Percentiles rank a stretch among this genome's conserved stretches.
Evolutionary conservation across 2,888 invertebrate species (phyloP).

Genomic region (Mystacides longicornis): DNA sequence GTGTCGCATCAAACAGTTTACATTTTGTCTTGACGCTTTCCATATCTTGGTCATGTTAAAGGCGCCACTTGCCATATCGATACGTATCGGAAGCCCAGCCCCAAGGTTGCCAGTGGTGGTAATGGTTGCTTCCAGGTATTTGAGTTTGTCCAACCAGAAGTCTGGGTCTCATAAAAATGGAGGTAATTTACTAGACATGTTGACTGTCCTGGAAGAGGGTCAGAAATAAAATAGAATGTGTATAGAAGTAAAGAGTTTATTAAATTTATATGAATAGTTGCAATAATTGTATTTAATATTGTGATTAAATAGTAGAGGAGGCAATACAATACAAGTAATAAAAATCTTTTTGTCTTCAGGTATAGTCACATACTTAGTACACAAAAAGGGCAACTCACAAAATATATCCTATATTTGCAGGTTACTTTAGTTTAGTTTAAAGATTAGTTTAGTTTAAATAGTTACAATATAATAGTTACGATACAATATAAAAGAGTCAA

Average conservation of each 20-base stretch:
- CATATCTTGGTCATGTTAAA: no score
- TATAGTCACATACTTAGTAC: neutral
- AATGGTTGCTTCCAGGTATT: no score
- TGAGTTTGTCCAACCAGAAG: no score
- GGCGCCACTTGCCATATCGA: no score
- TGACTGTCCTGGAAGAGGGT: no score
- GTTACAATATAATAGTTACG: neutral
- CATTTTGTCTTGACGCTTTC: no score
- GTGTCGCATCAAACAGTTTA: no score
- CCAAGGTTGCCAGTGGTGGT: no score
- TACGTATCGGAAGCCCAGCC: no score
- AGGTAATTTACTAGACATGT: no score
- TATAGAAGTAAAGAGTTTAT: constrained; percentile 50
- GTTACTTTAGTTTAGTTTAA: neutral
- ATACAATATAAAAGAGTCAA: neutral
- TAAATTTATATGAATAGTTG: constrained; percentile 41
- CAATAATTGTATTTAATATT: constrained; percentile 38
- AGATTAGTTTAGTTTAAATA: neutral
- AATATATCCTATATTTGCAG: constrained; percentile 3
- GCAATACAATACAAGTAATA: neutral
- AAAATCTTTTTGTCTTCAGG: neutral
- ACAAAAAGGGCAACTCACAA: constrained; percentile 6
- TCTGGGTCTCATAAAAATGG: no score
- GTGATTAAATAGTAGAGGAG: constrained; percentile 36
- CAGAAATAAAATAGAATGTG: constrained; percentile 35